Base-by-base conservation (phyloP, 2,113 vertebrate genomes). In the Australoheros scitulus region DNA sequence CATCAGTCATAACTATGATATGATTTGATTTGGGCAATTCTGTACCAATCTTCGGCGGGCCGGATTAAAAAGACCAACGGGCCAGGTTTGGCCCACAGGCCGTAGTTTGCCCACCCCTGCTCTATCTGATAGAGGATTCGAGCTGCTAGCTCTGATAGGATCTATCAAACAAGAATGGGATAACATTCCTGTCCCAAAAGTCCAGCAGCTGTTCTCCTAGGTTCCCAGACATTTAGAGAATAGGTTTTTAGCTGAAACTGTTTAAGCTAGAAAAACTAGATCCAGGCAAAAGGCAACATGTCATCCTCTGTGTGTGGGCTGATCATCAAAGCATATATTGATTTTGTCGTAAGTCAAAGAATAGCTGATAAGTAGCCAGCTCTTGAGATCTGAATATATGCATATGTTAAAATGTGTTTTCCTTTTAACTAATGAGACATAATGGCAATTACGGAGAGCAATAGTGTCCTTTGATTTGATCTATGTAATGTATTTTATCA, bases 401-500 rank as follows among this genome's bases (percentile, higher is more conserved):
- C 47, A 32, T 43, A 17, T 22, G 79, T 43, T 65, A 4, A 77
- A 59, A 32, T 55, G 20, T 26, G 52, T 56, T 70, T 29, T 34
- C 64, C 29, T n/a, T 79, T 83, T 76, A 50, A 50, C 15, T 17
- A 17, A 17, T 17, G 47, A 2, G 47, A 50, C 15, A 50, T 17
- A 50, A 17, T 17, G 5, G 47, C 47, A 17, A 17, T 50, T 17
- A 83, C 59, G 81, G 68, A 58, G 32, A 24, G 24, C 15, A 32
- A 81, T 34, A 18, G 7, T 10, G 41, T 36, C 58, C 13, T 29
- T 55, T 56, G 6, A 60, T 83, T 75, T 64, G 22, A 47, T 63
- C 65, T 82, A 75, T 74, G 68, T 80, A 74, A 43, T 84, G 84
- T 88, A 61, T 82, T 82, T 87, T 78, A 83, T 91, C 61, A 79